Percentiles rank a stretch among this genome's conserved stretches.
phyloP scores from a whole-genome alignment of 2,797 vertebrate genomes.

The Danio tinwini region DNA sequence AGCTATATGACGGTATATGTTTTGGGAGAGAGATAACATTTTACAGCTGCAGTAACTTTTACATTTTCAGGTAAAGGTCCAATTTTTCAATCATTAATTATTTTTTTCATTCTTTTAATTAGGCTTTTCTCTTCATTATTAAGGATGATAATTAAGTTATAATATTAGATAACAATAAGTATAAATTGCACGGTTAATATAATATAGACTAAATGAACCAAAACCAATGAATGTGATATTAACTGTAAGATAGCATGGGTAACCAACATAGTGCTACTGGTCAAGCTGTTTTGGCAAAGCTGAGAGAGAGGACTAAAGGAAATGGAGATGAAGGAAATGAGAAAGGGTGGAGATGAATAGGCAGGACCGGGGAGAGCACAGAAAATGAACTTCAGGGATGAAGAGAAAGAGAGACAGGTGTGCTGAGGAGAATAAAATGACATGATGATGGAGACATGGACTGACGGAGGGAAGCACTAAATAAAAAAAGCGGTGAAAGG shows the following conservation, averaged over 20 bases:
- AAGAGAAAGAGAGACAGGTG: constrained; percentile 68
- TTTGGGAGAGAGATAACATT: too few relatives aligned
- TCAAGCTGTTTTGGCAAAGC: constrained; percentile 7
- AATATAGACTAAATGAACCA: neutral
- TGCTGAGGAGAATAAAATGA: constrained; percentile 51
- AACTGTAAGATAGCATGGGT: neutral
- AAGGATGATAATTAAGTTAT: too few relatives aligned
- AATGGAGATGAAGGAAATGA: constrained; percentile 50
- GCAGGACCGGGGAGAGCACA: constrained; percentile 63
- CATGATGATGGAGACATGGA: constrained; percentile 61
- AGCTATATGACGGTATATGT: too few relatives aligned
- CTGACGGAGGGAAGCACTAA: constrained; percentile 13
- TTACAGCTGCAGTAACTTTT: too few relatives aligned
- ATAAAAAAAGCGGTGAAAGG: constrained; percentile 65
- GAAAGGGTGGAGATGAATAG: constrained; percentile 66
- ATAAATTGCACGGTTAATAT: too few relatives aligned
- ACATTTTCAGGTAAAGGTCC: too few relatives aligned
- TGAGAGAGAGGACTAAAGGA: neutral
- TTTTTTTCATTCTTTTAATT: neutral
- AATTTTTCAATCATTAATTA: too few relatives aligned
- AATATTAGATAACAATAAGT: too few relatives aligned
- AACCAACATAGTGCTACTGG: neutral
- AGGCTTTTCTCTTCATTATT: neutral
- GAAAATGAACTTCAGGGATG: constrained; percentile 59
- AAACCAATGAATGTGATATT: neutral